phyloP scores from a whole-genome alignment of 2,113 vertebrate genomes.

The Rhineura floridana region DNA sequence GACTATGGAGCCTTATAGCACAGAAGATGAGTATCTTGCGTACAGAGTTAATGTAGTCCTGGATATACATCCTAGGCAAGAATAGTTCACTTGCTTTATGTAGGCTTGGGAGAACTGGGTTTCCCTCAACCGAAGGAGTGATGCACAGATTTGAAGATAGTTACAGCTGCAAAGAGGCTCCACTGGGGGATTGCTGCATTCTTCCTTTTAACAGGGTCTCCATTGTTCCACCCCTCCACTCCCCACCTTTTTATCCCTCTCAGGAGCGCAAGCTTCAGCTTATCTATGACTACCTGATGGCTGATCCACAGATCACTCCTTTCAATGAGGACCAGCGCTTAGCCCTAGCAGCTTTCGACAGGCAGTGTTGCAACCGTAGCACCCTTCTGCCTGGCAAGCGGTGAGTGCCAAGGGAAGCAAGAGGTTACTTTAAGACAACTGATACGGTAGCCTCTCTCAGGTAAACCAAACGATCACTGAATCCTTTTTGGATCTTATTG shows the following conservation, averaged over 20 bases:
- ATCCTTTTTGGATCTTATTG: not conserved
- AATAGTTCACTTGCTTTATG: not conserved
- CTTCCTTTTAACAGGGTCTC: not conserved
- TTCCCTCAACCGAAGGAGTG: not conserved
- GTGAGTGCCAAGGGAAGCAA: not conserved
- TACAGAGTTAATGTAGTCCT: not conserved
- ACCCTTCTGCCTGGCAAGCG: constrained; percentile 6
- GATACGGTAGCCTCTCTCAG: not conserved
- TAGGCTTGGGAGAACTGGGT: not conserved
- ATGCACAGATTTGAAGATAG: not conserved
- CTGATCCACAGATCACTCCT: not conserved
- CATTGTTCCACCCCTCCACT: not conserved
- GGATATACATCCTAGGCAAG: not conserved
- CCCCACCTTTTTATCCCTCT: not conserved
- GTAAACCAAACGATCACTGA: not conserved
- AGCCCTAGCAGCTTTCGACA: not conserved
- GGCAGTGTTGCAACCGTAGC: not conserved
- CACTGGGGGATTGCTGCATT: not conserved
- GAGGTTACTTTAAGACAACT: not conserved
- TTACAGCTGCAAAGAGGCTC: not conserved
- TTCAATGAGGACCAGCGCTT: not conserved
- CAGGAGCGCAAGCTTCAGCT: constrained; percentile 27
- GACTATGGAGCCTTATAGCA: not conserved
- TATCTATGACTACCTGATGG: constrained; percentile 21
- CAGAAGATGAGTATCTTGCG: not conserved